These are phyloP conservation scores for Passerculus sandwichensis DNA, from an alignment of 2,797 vertebrate genomes.

Conservation along the genomic window DNA sequence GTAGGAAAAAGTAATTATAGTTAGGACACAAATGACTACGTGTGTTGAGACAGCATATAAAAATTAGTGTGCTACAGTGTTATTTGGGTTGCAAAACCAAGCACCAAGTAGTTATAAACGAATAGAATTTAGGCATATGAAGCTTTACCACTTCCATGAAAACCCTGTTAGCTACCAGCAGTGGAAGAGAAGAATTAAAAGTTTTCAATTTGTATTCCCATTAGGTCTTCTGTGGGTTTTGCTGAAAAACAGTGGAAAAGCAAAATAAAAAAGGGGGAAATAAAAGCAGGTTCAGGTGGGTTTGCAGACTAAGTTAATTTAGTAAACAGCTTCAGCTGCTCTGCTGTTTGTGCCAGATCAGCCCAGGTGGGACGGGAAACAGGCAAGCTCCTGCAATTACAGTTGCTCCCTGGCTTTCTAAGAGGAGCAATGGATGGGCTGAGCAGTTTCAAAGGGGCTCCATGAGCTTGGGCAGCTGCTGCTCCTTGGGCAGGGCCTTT, in stretches of 20 bases:
- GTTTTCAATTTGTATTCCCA: not conserved
- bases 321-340: not conserved
- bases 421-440: not conserved
- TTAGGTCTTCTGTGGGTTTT: not conserved
- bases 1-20: not conserved
- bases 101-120: not conserved
- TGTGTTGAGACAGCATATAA: not conserved
- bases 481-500: not conserved
- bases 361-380: not conserved
- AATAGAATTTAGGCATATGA: not conserved
- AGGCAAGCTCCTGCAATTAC: fast-evolving
- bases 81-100: not conserved
- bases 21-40: fast-evolving
- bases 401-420: fast-evolving
- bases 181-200: not conserved
- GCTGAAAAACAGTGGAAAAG: not conserved
- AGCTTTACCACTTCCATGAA: not conserved
- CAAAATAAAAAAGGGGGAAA: not conserved
- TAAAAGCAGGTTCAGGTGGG: not conserved
- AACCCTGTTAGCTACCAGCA: not conserved
- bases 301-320: not conserved
- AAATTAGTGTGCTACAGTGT: not conserved
- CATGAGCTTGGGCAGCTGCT: not conserved
- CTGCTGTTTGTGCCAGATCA: fast-evolving
- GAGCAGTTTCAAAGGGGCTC: not conserved